Evolutionary conservation across 2,888 invertebrate species (phyloP).

Genomic region (Seira sanloemensis): DNA sequence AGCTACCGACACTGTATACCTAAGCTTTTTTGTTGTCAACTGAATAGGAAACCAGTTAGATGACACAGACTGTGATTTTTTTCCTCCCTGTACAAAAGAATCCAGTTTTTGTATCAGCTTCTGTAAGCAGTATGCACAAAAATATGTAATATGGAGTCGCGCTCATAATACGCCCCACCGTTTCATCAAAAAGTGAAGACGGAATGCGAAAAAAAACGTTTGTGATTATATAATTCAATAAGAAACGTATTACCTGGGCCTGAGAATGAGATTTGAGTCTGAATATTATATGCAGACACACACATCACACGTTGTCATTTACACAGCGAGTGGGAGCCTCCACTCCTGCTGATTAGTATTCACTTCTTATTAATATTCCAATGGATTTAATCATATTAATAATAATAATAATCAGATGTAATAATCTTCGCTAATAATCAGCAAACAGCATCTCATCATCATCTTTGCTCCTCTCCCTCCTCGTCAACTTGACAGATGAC

Average conservation of each 20-base stretch:
- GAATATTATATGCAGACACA: not conserved
- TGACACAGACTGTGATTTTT: conserved; percentile 4
- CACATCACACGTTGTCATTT: conserved; percentile 14
- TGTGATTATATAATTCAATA: conserved; percentile 1
- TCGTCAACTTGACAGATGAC: conserved; percentile 26
- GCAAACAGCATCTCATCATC: conserved; percentile 8
- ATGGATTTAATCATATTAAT: not conserved
- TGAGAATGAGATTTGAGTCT: no score
- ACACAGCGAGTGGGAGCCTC: conserved; percentile 6
- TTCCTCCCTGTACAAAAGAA: not conserved
- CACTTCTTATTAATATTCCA: conserved; percentile 2
- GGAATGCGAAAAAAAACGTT: conserved; percentile 2
- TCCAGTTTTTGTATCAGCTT: conserved; percentile 10
- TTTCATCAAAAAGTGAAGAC: not conserved
- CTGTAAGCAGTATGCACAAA: not conserved
- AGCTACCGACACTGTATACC: not conserved
- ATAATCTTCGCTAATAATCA: conserved; percentile 10
- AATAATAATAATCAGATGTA: not conserved
- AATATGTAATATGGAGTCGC: no score
- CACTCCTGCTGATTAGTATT: not conserved
- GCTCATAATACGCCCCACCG: not conserved
- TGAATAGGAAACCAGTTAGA: conserved; percentile 16
- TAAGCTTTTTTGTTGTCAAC: not conserved
- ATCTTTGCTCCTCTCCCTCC: not conserved
- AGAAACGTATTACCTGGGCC: no score